Evolutionary conservation across 2,113 vertebrate genomes (phyloP), one percentile per base, ranked within the genome.

Genomic region (Rhinichthys klamathensis): DNA sequence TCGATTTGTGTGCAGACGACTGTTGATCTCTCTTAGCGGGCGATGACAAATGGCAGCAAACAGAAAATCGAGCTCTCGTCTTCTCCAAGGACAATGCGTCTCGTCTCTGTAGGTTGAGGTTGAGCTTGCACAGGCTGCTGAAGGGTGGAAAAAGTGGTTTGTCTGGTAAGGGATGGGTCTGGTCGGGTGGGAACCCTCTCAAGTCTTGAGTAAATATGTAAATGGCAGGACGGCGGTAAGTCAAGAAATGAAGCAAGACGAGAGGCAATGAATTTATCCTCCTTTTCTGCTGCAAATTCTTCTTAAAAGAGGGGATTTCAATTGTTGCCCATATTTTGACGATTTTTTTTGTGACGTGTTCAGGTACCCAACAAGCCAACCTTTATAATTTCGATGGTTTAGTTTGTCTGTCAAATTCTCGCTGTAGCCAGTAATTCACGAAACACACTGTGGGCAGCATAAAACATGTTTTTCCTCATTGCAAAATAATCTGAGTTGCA

Each of bases 1-100:
- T 98, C 96, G 97, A 99, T 98, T 96, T 96, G 95, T 96, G 95
- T 96, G 96, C 95, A 95, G 95, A 97, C 95, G 97, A 97, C 96
- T 96, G 97, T 97, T 98, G 97, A 97, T 98, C 96, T 97, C 96
- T 96, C 95, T 94, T 96, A 97, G 96, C 94, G 93, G 94, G 94
- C 93, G 93, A 97, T 97, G 97, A 99, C 97, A 98, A 97, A 98
- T 97, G 95, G 96, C 94, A 94, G 95, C 95, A 96, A 97, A 96
- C 95, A 96, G 93, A 96, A 97, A 96, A 97, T 96, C 89, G 94
- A 97, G 94, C 91, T 93, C 77, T 90, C 44, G 84, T 87, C 89
- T 94, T 95, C 97, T 97, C 97, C 96, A 96, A 98, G 96, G 97
- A 95, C 96, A 82, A 93, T 90, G 83, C 85, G 83, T 85, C 85